Evolutionary conservation across 1,140 invertebrate species (phyloP).

Genomic region (Bombus impatiens): DNA sequence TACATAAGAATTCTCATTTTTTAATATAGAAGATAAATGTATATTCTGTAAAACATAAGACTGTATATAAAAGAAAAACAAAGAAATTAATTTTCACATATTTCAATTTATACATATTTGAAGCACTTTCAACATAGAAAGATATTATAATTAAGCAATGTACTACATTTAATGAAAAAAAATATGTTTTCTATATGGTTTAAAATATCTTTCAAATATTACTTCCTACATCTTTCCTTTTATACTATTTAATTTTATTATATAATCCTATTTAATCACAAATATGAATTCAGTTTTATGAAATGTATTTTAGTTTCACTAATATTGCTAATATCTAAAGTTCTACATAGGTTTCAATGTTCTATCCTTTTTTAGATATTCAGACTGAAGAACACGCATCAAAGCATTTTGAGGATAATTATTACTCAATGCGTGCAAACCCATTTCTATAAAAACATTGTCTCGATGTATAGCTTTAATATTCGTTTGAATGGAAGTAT

Average conservation of each 20-base stretch:
- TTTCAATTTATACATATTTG: conserved; percentile 50
- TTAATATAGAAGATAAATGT: conserved; percentile 54
- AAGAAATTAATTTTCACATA: conserved; percentile 64
- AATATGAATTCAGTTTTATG: neutral
- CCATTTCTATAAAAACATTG: conserved; percentile 59
- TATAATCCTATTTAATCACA: neutral
- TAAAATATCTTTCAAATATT: neutral
- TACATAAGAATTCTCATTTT: conserved; percentile 42
- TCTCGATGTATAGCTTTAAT: neutral
- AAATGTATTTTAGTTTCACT: neutral
- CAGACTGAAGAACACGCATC: conserved; percentile 55
- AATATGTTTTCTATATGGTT: conserved; percentile 45
- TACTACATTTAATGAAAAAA: conserved; percentile 16
- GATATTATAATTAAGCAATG: conserved; percentile 16
- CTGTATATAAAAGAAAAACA: conserved; percentile 54
- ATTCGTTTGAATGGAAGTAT: conserved; percentile 27
- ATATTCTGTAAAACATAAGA: conserved; percentile 70
- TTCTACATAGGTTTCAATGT: conserved; percentile 54
- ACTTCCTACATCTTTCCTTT: neutral
- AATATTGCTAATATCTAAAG: neutral
- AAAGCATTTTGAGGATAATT: conserved; percentile 42
- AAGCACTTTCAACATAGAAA: conserved; percentile 12
- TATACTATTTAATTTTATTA: neutral
- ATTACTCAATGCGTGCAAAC: conserved; percentile 21
- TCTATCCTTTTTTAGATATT: conserved; percentile 62